Conservation (phyloP, 2,113 vertebrate genomes). For the Mesoclemmys tuberculata region DNA sequence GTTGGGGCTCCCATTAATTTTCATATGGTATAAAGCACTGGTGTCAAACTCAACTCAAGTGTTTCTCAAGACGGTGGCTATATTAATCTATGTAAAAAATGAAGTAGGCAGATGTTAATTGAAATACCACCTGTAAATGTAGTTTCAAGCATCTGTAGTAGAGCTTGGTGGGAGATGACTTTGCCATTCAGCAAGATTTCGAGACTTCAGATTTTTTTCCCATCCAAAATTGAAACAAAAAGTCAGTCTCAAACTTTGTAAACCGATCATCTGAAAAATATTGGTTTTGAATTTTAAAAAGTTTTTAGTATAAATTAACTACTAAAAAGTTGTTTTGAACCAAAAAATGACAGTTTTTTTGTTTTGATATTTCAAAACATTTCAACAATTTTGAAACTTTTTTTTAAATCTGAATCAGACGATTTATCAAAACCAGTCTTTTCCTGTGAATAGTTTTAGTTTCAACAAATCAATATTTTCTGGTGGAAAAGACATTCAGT, state of each 20-base stretch:
- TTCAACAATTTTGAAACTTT: background rate
- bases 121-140: background rate
- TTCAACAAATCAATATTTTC: background rate
- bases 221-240: background rate
- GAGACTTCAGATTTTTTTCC: background rate
- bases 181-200: background rate
- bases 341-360: background rate
- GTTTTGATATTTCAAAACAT: background rate
- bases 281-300: background rate
- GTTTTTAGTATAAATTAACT: background rate
- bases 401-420: background rate
- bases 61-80: background rate
- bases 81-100: background rate
- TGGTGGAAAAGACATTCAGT: background rate
- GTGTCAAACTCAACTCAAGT: background rate
- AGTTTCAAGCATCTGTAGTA: background rate
- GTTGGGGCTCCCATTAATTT: background rate
- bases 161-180: background rate
- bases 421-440: background rate
- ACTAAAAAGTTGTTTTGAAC: background rate
- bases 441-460: background rate
- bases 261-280: background rate
- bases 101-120: background rate
- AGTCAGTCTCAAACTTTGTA: background rate
- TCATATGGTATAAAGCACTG: background rate